A percentile compares a stretch with the other conserved stretches of the same genome.
phyloP scores from a whole-genome alignment of 2,888 invertebrate species.

The Conops quadrifasciatus region DNA sequence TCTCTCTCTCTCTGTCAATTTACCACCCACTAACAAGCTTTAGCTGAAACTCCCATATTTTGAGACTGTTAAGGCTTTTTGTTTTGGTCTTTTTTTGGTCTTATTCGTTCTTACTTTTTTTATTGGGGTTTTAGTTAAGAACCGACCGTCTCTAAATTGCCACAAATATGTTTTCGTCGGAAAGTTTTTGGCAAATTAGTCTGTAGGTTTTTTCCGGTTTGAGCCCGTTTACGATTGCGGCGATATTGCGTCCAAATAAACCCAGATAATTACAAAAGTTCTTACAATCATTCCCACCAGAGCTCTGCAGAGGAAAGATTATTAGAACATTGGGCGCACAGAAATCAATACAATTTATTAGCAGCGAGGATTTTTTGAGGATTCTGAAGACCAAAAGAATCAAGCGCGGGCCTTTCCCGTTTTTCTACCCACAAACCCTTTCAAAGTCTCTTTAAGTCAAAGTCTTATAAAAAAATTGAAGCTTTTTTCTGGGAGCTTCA shows the following conservation, averaged over 20 bases:
- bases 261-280: slow-evolving; percentile 33
- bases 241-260: slow-evolving; percentile 19
- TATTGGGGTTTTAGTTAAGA: slow-evolving; percentile 8
- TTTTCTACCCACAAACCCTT: too few relatives aligned
- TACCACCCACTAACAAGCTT: slow-evolving; percentile 39
- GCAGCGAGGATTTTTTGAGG: too few relatives aligned
- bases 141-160: slow-evolving; percentile 23
- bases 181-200: slow-evolving; percentile 38
- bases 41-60: slow-evolving; percentile 51
- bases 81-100: slow-evolving; percentile 29
- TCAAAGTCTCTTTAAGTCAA: too few relatives aligned
- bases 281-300: too few relatives aligned
- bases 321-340: too few relatives aligned
- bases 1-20: slow-evolving; percentile 23
- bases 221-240: slow-evolving; percentile 23
- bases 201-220: slow-evolving; percentile 35
- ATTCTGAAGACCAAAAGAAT: too few relatives aligned
- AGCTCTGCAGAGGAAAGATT: background rate
- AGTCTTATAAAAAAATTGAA: too few relatives aligned
- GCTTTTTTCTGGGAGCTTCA: too few relatives aligned
- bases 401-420: too few relatives aligned
- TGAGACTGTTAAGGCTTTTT: slow-evolving; percentile 51
- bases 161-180: slow-evolving; percentile 33
- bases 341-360: too few relatives aligned
- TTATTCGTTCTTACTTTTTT: background rate